Percentiles rank a stretch among this genome's conserved stretches.
phyloP scores from a whole-genome alignment of 2,113 vertebrate genomes.

The Lamprologus speciosus region DNA sequence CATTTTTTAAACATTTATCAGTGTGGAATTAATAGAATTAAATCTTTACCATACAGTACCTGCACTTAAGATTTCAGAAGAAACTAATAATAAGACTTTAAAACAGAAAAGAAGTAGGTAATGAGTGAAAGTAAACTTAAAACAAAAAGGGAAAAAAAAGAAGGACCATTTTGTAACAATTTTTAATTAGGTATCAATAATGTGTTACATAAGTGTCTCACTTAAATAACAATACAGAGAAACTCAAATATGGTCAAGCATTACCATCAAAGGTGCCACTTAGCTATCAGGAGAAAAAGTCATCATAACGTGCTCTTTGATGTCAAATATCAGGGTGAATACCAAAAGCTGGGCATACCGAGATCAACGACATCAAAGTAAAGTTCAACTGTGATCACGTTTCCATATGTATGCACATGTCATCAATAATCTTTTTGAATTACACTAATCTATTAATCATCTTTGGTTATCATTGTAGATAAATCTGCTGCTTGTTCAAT shows the following conservation, averaged over 20 bases:
- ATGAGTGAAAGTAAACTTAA: not conserved
- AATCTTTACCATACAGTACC: not conserved
- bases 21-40: not conserved
- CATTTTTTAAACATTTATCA: not conserved
- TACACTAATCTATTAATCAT: not conserved
- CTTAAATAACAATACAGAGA: not conserved
- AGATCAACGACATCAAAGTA: not conserved
- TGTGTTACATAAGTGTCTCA: not conserved
- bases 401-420: not conserved
- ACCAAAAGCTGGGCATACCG: not conserved
- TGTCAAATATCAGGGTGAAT: not conserved
- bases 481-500: not conserved
- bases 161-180: not conserved
- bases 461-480: not conserved
- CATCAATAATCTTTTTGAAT: not conserved
- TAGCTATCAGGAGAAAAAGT: not conserved
- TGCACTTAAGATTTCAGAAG: not conserved
- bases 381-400: not conserved
- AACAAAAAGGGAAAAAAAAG: not conserved
- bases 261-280: not conserved
- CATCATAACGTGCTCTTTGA: not conserved
- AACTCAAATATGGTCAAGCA: not conserved
- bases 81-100: not conserved
- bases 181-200: not conserved
- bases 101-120: not conserved